Base-by-base conservation (phyloP, 2,797 vertebrate genomes). In the Chelon labrosus region DNA sequence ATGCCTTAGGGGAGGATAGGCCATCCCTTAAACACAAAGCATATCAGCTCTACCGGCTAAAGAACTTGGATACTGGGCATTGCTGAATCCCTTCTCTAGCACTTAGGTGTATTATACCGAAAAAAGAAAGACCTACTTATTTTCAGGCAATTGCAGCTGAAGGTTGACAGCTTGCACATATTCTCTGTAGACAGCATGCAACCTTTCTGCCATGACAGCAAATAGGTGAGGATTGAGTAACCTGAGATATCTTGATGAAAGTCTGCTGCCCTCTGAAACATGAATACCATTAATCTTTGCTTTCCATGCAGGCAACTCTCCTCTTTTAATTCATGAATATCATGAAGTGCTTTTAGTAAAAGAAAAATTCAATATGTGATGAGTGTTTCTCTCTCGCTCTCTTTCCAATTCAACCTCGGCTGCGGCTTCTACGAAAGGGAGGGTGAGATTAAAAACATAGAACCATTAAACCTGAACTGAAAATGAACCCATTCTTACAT, bases 231-330 rank as follows among this genome's bases (percentile, higher is more conserved):
- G 65, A 77, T 60, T 37, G 61, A 78, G 35, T 70, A 68, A 81
- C 70, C 66, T 1, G 16, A 71, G 77, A 84, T 66, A 70, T 85
- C 70, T 63, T 69, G 84, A 80, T 81, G 67, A 84, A 75, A 39
- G 12, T 10, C 73, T 39, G 65, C 46, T 42, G 13, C 72, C 67
- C 19, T 60, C 44, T 57, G 37, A 81, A 77, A 84, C 77, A 76
- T 22, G 65, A 85, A 79, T 73, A 75, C 64, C 64, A 81, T 77
- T 65, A 73, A 42, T 2, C 9, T 70, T 70, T 62, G 27, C 7
- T 3, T 35, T 35, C 31, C 50, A 52, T 49, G 44, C 57, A 27
- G 35, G 59, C 7, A 53, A 66, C 60, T 65, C 10, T 41, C 11
- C 50, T 47, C 52, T 19, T 85, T 79, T 75, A 59, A 67, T 35